phyloP scores from a whole-genome alignment of 2,797 vertebrate species.

The Trematomus bernacchii region DNA sequence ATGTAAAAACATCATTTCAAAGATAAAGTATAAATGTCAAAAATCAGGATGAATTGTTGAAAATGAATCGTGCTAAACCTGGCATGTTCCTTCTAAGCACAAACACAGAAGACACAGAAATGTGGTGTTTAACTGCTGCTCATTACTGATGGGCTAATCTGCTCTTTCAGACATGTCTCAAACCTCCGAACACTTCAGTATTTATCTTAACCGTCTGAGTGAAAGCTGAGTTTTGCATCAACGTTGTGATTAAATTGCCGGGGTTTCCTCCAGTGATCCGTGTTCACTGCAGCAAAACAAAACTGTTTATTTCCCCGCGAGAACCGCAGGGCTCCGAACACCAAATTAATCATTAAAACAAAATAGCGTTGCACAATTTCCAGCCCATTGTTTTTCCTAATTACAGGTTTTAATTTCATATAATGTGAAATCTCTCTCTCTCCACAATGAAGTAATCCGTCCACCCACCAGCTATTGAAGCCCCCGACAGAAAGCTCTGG shows the following conservation, averaged over 20 bases:
- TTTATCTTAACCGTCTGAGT: slow-evolving; percentile 1
- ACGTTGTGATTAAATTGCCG: slow-evolving; percentile 6
- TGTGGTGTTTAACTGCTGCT: too few species aligned
- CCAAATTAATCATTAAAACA: slow-evolving; percentile 60
- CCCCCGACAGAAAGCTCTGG: slow-evolving; percentile 67
- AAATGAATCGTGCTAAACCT: too few species aligned
- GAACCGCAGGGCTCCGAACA: slow-evolving; percentile 27
- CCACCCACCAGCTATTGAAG: slow-evolving; percentile 72
- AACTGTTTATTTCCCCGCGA: neutral
- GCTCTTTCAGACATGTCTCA: neutral
- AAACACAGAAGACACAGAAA: too few species aligned
- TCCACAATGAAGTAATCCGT: slow-evolving; percentile 74
- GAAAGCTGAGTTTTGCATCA: slow-evolving; percentile 11
- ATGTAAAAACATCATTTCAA: too few species aligned
- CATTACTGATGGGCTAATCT: neutral
- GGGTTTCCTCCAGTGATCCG: slow-evolving; percentile 6
- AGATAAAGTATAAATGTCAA: too few species aligned
- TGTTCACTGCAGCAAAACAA: neutral
- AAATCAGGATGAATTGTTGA: too few species aligned
- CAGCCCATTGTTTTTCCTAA: slow-evolving; percentile 64
- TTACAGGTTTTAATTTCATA: slow-evolving; percentile 74
- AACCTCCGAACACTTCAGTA: neutral
- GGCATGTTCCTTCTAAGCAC: too few species aligned
- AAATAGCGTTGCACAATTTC: slow-evolving; percentile 45
- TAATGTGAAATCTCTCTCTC: slow-evolving; percentile 69